Conservation (phyloP, 2,797 vertebrate genomes). For the Rhadinocentrus ornatus region DNA sequence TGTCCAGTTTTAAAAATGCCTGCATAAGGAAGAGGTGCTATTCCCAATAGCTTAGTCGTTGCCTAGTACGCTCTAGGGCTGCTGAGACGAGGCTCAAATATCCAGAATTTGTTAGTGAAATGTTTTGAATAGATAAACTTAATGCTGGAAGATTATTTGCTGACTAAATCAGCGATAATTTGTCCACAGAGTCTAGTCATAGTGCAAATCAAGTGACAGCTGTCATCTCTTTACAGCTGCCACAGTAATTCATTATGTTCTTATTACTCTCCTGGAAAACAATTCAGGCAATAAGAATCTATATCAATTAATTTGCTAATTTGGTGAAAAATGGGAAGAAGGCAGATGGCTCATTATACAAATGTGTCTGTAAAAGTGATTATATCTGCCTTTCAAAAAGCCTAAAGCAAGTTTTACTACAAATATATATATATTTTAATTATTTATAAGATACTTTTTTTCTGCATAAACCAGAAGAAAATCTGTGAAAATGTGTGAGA, state of each 20-base stretch:
- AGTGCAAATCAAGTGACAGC: constrained; percentile 48
- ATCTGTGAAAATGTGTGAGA: too few relatives aligned
- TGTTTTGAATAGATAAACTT: constrained; percentile 1
- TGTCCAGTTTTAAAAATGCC: neutral
- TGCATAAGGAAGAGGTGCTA: neutral
- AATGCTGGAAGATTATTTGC: constrained; percentile 13
- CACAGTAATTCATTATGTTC: constrained; percentile 58
- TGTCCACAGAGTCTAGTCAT: constrained; percentile 14
- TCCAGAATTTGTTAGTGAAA: constrained; percentile 2
- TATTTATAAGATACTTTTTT: neutral
- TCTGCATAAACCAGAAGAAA: too few relatives aligned
- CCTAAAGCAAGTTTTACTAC: constrained; percentile 13
- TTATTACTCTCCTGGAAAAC: constrained; percentile 56
- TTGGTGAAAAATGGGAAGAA: constrained; percentile 39
- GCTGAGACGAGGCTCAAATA: constrained; percentile 25
- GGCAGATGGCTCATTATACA: constrained; percentile 44
- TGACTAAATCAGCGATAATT: constrained; percentile 18
- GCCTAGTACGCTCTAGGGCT: constrained; percentile 22
- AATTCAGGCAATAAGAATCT: constrained; percentile 59
- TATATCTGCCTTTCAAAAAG: constrained; percentile 25
- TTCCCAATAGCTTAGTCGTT: constrained; percentile 16
- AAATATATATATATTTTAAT: neutral
- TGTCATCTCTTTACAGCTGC: constrained; percentile 50
- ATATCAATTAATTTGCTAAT: constrained; percentile 68
- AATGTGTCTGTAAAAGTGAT: constrained; percentile 44